phyloP scores from a whole-genome alignment of 2,888 invertebrate genomes.

The Synanthedon myopaeformis region DNA sequence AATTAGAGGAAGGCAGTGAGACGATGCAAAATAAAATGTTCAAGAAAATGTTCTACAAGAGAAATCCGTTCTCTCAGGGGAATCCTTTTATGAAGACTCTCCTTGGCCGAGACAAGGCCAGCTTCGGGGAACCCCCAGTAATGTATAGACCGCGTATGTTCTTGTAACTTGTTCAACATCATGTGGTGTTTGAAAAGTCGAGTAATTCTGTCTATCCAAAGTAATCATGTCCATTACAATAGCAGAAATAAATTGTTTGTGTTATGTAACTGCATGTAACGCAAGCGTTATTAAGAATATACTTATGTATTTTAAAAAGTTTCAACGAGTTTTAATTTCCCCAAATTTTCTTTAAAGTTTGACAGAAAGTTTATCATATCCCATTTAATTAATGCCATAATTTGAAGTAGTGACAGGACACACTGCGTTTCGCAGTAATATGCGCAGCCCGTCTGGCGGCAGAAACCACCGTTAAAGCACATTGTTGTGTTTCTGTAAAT shows the following conservation, averaged over 20 bases:
- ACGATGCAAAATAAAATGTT: constrained; percentile 45
- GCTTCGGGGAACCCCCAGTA: constrained; percentile 33
- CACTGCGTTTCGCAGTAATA: no score
- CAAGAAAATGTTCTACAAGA: constrained; percentile 46
- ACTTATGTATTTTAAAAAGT: constrained; percentile 6
- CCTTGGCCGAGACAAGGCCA: constrained; percentile 44
- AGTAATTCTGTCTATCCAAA: no score
- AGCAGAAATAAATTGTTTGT: not conserved
- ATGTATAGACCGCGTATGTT: constrained; percentile 37
- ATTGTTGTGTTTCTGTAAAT: no score
- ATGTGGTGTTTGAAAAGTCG: no score
- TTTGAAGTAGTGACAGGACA: no score
- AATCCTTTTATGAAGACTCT: constrained; percentile 45
- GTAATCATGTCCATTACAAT: no score
- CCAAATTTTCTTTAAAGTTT: no score
- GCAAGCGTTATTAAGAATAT: constrained; percentile 15
- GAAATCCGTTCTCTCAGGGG: constrained; percentile 50
- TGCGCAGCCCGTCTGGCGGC: no score
- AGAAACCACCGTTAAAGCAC: no score
- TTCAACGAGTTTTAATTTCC: not conserved
- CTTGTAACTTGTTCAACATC: constrained; percentile 13
- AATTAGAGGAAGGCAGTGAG: constrained; percentile 34
- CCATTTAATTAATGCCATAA: no score
- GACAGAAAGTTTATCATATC: no score
- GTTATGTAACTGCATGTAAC: constrained; percentile 2